A percentile compares a stretch with the other conserved stretches of the same genome.
Evolutionary conservation across 1,140 invertebrate species (phyloP).

Genomic region (Drosophila ohnishii): DNA sequence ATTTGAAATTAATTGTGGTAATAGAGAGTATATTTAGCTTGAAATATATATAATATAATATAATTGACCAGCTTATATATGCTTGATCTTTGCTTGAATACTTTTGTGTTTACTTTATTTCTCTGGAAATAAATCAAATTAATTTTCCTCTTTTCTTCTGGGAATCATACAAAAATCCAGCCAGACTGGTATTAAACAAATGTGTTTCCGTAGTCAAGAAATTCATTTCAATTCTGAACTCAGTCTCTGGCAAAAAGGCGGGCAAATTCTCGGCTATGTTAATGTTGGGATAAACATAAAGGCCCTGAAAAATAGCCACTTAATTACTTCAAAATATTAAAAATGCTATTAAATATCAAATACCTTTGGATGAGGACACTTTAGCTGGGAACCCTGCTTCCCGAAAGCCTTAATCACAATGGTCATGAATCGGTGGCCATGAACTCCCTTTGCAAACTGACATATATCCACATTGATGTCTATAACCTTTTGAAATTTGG

Average conservation of each 20-base stretch:
- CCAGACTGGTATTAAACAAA: slow-evolving; percentile 17
- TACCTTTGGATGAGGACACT: slow-evolving; percentile 50
- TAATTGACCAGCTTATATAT: not conserved
- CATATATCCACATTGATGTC: slow-evolving; percentile 46
- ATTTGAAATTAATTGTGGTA: not conserved
- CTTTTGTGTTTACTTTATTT: slow-evolving; percentile 15
- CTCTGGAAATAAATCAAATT: not conserved
- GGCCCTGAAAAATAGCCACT: slow-evolving; percentile 21
- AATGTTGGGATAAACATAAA: slow-evolving; percentile 40
- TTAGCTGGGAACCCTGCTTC: slow-evolving; percentile 15
- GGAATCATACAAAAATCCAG: slow-evolving; percentile 22
- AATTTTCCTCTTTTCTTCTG: slow-evolving; percentile 1
- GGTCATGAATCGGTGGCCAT: slow-evolving; percentile 24
- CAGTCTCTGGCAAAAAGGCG: slow-evolving; percentile 34
- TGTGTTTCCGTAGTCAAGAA: slow-evolving; percentile 9
- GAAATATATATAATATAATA: not conserved
- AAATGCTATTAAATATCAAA: too few relatives aligned
- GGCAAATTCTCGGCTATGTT: slow-evolving; percentile 45
- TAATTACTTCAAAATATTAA: not conserved
- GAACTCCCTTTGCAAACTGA: slow-evolving; percentile 25
- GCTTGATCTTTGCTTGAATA: not conserved
- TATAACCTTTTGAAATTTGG: slow-evolving; percentile 32
- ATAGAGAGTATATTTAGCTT: not conserved
- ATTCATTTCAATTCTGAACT: slow-evolving; percentile 50
- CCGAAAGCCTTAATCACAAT: slow-evolving; percentile 29